Percentiles rank a stretch among this genome's conserved stretches.
Evolutionary conservation across 2,113 vertebrate species (phyloP).

Genomic region (Anolis carolinensis): DNA sequence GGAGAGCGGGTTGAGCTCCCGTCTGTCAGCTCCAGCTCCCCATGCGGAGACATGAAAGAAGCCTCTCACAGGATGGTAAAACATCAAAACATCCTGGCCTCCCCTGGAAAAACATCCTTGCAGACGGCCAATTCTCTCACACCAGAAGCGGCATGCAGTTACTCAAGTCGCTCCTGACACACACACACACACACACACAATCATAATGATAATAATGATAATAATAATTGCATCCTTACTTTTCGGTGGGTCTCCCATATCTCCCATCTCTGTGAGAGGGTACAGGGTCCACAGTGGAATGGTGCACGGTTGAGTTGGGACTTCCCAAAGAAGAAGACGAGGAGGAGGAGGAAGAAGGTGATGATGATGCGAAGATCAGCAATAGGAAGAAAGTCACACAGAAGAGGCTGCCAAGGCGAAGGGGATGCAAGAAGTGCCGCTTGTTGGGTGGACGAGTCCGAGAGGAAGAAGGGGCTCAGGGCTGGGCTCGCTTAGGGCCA

Average conservation of each 20-base stretch:
- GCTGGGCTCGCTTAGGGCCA: not conserved
- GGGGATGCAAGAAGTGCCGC: constrained; percentile 59
- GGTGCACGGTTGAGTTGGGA: constrained; percentile 78
- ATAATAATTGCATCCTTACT: constrained; percentile 83
- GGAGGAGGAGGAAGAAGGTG: constrained; percentile 50
- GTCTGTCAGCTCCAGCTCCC: too few relatives aligned
- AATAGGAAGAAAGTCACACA: not conserved
- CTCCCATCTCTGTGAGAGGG: constrained; percentile 96
- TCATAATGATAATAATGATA: constrained; percentile 27
- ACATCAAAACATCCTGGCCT: too few relatives aligned
- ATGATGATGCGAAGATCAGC: not conserved
- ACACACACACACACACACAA: too few relatives aligned
- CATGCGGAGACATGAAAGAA: too few relatives aligned
- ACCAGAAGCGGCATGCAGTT: too few relatives aligned
- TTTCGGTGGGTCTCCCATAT: constrained; percentile 99
- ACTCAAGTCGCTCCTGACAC: too few relatives aligned
- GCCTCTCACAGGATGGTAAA: too few relatives aligned
- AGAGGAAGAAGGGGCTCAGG: not conserved
- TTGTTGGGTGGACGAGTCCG: not conserved
- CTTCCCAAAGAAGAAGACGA: constrained; percentile 66
- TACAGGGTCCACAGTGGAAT: constrained; percentile 93
- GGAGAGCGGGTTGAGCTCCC: too few relatives aligned
- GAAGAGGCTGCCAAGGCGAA: not conserved
- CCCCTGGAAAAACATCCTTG: too few relatives aligned
- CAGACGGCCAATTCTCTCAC: too few relatives aligned